Conservation (phyloP, 1,140 invertebrate genomes). For the Cephus cinctus region DNA sequence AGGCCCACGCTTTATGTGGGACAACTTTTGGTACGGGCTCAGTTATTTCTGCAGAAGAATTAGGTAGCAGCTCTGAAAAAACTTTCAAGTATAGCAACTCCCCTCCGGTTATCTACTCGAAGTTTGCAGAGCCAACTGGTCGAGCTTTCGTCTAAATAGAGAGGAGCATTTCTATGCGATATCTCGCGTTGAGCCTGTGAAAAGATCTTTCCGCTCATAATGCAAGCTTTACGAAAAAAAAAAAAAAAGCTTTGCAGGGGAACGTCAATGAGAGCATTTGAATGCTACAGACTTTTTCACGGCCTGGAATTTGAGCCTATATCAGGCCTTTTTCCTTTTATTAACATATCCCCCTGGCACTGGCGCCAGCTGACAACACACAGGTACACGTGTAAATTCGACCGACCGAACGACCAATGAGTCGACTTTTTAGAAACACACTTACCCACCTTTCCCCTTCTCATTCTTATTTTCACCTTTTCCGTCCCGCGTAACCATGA, state of each 20-base stretch:
- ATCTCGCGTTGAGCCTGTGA: constrained; percentile 22
- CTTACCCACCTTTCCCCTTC: too few species aligned
- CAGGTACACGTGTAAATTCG: too few species aligned
- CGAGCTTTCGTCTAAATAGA: constrained; percentile 22
- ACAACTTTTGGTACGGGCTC: constrained; percentile 21
- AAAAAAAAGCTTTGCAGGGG: constrained; percentile 5
- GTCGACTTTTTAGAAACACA: too few species aligned
- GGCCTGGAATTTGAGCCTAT: constrained; percentile 4
- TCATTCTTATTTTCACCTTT: too few species aligned
- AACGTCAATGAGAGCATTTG: constrained; percentile 3
- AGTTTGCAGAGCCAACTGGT: constrained; percentile 16
- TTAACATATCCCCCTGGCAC: background rate
- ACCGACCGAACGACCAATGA: too few species aligned
- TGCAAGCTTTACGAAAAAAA: background rate
- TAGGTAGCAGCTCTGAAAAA: constrained; percentile 18
- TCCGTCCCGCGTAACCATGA: too few species aligned
- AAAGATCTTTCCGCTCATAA: constrained; percentile 21
- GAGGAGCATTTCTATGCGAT: constrained; percentile 26
- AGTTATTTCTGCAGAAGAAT: constrained; percentile 25
- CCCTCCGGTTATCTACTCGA: constrained; percentile 21
- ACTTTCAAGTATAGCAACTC: constrained; percentile 11
- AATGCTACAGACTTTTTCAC: constrained; percentile 6
- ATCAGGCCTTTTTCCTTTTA: background rate
- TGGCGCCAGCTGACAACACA: too few species aligned
- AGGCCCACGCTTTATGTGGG: constrained; percentile 6